Conservation (phyloP, 2,888 invertebrate species). For the Ornithoptera alexandrae region DNA sequence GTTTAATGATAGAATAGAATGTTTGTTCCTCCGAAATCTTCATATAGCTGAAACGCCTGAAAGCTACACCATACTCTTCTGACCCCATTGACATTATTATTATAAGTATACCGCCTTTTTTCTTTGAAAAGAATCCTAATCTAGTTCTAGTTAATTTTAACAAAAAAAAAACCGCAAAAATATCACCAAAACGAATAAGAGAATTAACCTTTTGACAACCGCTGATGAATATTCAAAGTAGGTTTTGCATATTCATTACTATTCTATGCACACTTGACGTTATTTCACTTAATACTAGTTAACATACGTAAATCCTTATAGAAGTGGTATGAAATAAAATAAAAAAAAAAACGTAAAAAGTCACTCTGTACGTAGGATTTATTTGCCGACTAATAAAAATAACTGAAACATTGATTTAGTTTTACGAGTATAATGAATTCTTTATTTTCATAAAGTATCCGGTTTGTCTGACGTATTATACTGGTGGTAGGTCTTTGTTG, state of each 20-base stretch:
- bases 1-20: too few relatives aligned
- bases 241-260: conserved; percentile 1
- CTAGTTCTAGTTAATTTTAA: background rate
- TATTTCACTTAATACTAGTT: background rate
- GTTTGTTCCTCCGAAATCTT: too few relatives aligned
- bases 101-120: background rate
- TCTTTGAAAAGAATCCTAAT: background rate
- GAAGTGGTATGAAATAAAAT: background rate
- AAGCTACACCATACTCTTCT: too few relatives aligned
- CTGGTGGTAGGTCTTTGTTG: too few relatives aligned
- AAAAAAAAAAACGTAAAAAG: background rate
- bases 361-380: background rate
- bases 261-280: background rate
- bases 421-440: background rate
- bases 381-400: background rate
- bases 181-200: background rate
- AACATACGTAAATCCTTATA: background rate
- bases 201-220: background rate
- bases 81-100: background rate
- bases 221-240: background rate
- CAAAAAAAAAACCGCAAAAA: background rate
- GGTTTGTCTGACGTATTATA: too few relatives aligned
- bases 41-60: too few relatives aligned
- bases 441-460: too few relatives aligned
- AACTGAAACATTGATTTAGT: background rate